A percentile compares a stretch with the other conserved stretches of the same genome.
These are phyloP conservation scores for Holocentrus rufus DNA, from an alignment of 2,797 vertebrate species.

Conservation along the genomic window DNA sequence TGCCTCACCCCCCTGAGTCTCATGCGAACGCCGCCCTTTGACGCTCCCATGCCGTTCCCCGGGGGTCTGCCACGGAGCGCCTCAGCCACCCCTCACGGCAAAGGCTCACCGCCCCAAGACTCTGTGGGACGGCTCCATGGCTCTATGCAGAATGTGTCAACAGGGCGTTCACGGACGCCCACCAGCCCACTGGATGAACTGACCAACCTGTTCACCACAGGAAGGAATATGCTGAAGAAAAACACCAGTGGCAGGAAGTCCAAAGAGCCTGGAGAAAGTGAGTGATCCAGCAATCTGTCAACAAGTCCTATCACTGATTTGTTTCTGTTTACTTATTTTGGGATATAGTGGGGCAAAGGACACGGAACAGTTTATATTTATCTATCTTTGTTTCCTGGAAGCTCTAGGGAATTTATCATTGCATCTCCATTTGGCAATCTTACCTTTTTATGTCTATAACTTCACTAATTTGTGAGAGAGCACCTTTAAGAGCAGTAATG, in stretches of 20 bases:
- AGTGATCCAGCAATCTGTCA: slow-evolving; percentile 69
- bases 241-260: slow-evolving; percentile 94
- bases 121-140: slow-evolving; percentile 86
- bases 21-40: slow-evolving; percentile 95
- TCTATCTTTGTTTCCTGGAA: slow-evolving; percentile 1
- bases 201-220: slow-evolving; percentile 98
- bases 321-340: background rate
- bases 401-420: background rate
- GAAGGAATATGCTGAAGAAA: slow-evolving; percentile 95
- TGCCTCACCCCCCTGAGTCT: slow-evolving; percentile 97
- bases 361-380: background rate
- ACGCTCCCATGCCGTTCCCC: slow-evolving; percentile 82
- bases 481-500: too few relatives aligned
- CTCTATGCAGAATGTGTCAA: slow-evolving; percentile 88
- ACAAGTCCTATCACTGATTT: slow-evolving; percentile 37
- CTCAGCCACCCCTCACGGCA: slow-evolving; percentile 91
- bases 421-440: too few relatives aligned
- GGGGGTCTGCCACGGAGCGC: slow-evolving; percentile 89
- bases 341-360: slow-evolving; percentile 2
- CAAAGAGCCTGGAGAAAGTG: slow-evolving; percentile 95
- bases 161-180: slow-evolving; percentile 91
- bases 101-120: slow-evolving; percentile 92
- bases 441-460: too few relatives aligned
- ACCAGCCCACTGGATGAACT: slow-evolving; percentile 97
- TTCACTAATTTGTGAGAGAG: too few relatives aligned